These are phyloP conservation scores for Echinarachnius parma DNA, from an alignment of 53 echinoderm and acorn worm genomes.

Conservation along the genomic window DNA sequence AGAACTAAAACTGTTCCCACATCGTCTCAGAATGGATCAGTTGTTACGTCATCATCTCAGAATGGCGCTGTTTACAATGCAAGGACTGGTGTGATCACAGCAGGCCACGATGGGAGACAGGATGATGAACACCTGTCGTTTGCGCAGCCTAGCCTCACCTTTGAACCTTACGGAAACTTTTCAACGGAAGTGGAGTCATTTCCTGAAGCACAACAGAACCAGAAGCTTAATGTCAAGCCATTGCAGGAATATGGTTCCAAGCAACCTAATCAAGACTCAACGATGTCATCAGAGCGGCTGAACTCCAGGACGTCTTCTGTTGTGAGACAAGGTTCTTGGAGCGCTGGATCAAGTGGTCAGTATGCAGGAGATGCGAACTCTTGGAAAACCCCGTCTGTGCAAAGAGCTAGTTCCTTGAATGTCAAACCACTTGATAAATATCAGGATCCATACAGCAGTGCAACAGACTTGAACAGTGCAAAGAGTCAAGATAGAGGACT, in stretches of 20 bases:
- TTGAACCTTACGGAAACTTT: slow-evolving; percentile 37
- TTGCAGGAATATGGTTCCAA: slow-evolving; percentile 13
- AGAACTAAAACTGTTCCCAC: not conserved
- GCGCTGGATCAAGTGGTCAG: slow-evolving; percentile 8
- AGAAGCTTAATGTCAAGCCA: slow-evolving; percentile 19
- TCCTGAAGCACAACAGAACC: not conserved
- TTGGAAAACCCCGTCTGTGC: not conserved
- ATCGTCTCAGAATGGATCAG: slow-evolving; percentile 8
- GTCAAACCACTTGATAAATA: slow-evolving; percentile 19
- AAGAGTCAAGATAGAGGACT: not conserved
- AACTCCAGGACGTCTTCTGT: no score
- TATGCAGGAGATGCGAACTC: not conserved
- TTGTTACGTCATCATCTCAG: no score
- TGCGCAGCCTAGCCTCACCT: slow-evolving; percentile 9
- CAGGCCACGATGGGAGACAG: not conserved
- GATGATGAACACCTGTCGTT: not conserved
- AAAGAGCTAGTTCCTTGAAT: slow-evolving; percentile 32
- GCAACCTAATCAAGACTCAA: slow-evolving; percentile 1
- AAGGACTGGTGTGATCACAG: slow-evolving; percentile 18
- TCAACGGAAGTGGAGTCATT: slow-evolving; percentile 22
- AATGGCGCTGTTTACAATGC: slow-evolving; percentile 35
- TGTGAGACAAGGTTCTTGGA: slow-evolving; percentile 39
- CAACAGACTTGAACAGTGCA: slow-evolving; percentile 19
- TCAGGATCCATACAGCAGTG: slow-evolving; percentile 27
- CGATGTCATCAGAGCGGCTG: no score